Evolutionary conservation across 1,140 invertebrate genomes (phyloP).

Genomic region (Hyles euphorbiae): DNA sequence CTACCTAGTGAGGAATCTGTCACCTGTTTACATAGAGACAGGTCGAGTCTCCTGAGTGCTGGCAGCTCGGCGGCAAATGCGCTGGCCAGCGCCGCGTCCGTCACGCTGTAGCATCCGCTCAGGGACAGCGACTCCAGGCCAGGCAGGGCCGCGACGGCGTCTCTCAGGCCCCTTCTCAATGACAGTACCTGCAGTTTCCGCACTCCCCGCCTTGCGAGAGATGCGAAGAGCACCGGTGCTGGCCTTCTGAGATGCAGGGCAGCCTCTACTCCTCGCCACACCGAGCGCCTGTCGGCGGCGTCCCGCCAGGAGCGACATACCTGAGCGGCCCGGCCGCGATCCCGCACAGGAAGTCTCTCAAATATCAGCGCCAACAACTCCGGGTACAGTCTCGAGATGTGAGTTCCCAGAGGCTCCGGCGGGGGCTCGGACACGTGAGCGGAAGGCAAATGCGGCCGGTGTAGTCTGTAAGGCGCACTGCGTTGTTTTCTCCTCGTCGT

Average conservation of each 20-base stretch:
- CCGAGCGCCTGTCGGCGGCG: constrained; percentile 92
- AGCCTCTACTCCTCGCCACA: constrained; percentile 95
- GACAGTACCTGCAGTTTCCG: constrained; percentile 92
- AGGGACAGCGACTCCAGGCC: constrained; percentile 92
- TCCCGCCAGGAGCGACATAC: constrained; percentile 94
- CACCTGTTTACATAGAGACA: constrained; percentile 96
- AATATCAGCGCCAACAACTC: constrained; percentile 95
- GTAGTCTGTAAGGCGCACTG: constrained; percentile 74
- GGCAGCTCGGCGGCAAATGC: constrained; percentile 86
- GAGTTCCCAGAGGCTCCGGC: constrained; percentile 78
- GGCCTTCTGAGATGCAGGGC: constrained; percentile 90
- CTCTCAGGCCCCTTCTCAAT: constrained; percentile 87
- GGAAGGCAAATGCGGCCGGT: constrained; percentile 74
- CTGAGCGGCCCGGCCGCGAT: constrained; percentile 92
- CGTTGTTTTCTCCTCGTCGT: constrained; percentile 65
- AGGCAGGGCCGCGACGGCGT: constrained; percentile 90
- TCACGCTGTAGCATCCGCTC: constrained; percentile 95
- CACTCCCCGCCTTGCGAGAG: constrained; percentile 91
- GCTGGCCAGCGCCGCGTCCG: constrained; percentile 86
- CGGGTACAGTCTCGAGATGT: constrained; percentile 92
- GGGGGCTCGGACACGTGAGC: constrained; percentile 59
- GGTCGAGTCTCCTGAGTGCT: constrained; percentile 86
- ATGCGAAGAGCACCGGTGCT: constrained; percentile 89
- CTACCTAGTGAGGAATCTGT: constrained; percentile 89
- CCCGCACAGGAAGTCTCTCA: constrained; percentile 89